Base-by-base conservation (phyloP, 2,797 vertebrate species). In the Hozukius guyotensis region DNA sequence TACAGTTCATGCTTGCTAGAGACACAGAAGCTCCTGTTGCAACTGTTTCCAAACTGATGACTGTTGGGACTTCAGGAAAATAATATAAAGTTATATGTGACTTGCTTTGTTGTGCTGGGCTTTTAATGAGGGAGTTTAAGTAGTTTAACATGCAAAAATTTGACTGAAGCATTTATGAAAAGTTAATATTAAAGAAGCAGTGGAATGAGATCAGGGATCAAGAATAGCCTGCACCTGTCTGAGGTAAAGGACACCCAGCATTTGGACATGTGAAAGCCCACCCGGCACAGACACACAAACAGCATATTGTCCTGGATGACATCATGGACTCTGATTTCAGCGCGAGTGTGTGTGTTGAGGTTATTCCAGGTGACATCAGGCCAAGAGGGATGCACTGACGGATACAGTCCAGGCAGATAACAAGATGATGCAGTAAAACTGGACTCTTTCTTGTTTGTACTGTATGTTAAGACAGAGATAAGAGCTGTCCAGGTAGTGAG, bases 231-330 rank as follows among this genome's bases (percentile, higher is more conserved):
- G 20, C 14, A 72, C 24, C 68, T 52, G 74, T 76, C 25, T 34
- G 61, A 60, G 49, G 18, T 55, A 80, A 77, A 72, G 27, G 59
- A 82, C 77, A 80, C 59, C 46, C 3, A 20, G 27, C 46, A 60
- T 20, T 42, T 75, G 65, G 72, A 77, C 61, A 36, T 12, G 57
- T 81, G 60, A 84, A 66, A 77, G 72, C 53, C 78, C 72, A 77
- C 56, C 73, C 77, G 62, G 68, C 20, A 32, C 67, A 77, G 62
- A 78, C 32, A 14, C 73, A 92, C 87, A 92, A 81, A 78, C 77
- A 74, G 72, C 49, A 79, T 64, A 87, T 83, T 89, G 84, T 90
- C 74, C 61, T 32, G 55, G 59, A 75, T 91, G 82, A 89, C 81
- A 88, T 88, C 86, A 87, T 2, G 11, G 22, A 68, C 75, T 83